These are phyloP conservation scores for Andrena dorsata DNA, from an alignment of 2,888 invertebrate species.

Conservation along the genomic window DNA sequence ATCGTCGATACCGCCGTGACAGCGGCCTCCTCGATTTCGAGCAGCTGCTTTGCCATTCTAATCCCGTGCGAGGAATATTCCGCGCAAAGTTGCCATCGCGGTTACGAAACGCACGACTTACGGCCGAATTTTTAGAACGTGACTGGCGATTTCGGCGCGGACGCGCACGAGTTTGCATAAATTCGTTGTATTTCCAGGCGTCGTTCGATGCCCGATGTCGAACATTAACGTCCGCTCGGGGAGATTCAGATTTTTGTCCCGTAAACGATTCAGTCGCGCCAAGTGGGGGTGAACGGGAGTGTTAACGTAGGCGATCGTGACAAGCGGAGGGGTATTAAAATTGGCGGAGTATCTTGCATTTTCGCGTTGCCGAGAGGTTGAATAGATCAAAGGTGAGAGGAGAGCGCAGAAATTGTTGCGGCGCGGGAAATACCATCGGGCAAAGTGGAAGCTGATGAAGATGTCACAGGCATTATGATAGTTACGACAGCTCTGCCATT, in stretches of 20 bases:
- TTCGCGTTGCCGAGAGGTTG: no score
- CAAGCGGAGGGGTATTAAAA: not conserved
- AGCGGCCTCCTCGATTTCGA: not conserved
- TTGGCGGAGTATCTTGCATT: no score
- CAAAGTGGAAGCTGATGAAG: slow-evolving; percentile 10
- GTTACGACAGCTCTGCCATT: slow-evolving; percentile 36
- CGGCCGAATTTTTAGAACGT: slow-evolving; percentile 34
- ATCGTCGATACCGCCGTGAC: not conserved
- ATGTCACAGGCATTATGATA: slow-evolving; percentile 29
- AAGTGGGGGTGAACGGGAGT: not conserved
- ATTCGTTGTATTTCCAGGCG: slow-evolving; percentile 40
- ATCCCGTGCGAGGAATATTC: slow-evolving; percentile 36
- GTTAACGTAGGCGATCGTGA: not conserved
- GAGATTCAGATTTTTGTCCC: not conserved
- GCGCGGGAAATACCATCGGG: not conserved
- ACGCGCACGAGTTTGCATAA: not conserved
- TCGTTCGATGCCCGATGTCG: slow-evolving; percentile 1
- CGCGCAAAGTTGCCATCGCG: not conserved
- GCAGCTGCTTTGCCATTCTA: slow-evolving; percentile 47
- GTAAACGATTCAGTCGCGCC: not conserved
- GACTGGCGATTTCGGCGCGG: slow-evolving; percentile 3
- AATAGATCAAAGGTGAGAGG: not conserved
- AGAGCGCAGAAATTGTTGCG: not conserved
- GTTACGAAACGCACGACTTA: slow-evolving; percentile 17
- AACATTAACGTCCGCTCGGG: not conserved